These are phyloP conservation scores for Temnothorax rugatulus DNA, from an alignment of 2,888 invertebrate genomes.

Conservation along the genomic window DNA sequence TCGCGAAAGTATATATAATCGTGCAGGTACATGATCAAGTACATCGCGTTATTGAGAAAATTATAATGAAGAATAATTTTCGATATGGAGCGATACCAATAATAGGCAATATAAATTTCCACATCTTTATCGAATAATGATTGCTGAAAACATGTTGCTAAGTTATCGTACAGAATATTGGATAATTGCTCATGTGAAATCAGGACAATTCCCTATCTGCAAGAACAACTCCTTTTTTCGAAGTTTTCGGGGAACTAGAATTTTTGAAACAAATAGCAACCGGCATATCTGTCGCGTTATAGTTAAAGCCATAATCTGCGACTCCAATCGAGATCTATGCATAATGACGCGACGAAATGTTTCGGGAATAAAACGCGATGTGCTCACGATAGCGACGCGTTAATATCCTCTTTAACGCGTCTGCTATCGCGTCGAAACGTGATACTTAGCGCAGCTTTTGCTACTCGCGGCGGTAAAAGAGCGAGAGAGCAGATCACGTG, in stretches of 20 bases:
- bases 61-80: conserved; percentile 31
- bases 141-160: not conserved
- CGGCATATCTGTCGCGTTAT: not conserved
- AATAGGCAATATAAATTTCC: not conserved
- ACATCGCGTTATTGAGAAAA: conserved; percentile 38
- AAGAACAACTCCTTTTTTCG: not conserved
- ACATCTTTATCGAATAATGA: not conserved
- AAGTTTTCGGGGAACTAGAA: not conserved
- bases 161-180: not conserved
- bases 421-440: conserved; percentile 15
- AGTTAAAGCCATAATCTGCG: not conserved
- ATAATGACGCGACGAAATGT: not conserved
- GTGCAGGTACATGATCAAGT: not conserved
- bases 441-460: conserved; percentile 8
- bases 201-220: not conserved
- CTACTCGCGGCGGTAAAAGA: conserved; percentile 18
- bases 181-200: not conserved
- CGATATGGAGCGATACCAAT: conserved; percentile 11
- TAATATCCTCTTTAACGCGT: conserved; percentile 19
- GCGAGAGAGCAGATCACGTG: conserved; percentile 2
- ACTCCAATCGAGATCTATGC: not conserved
- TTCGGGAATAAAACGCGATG: not conserved
- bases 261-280: not conserved
- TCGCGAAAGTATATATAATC: not conserved
- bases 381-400: not conserved